These are phyloP conservation scores for Erannis defoliaria DNA, from an alignment of 2,888 invertebrate genomes.

Conservation along the genomic window DNA sequence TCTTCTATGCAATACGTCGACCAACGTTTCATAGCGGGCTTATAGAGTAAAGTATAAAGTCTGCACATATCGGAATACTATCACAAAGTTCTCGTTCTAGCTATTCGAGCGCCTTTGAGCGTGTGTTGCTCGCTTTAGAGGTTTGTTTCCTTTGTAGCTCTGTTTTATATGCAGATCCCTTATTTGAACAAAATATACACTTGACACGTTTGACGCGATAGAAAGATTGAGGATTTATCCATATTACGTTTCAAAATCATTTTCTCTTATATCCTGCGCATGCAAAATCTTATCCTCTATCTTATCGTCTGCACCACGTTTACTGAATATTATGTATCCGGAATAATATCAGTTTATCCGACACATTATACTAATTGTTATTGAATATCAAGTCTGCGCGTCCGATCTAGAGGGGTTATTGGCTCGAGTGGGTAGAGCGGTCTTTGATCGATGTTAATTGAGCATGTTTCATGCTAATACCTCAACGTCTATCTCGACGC, in stretches of 20 bases:
- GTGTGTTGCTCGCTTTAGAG: conserved; percentile 50
- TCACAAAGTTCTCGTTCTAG: conserved; percentile 50
- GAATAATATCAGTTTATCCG: background rate
- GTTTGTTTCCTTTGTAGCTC: conserved; percentile 54
- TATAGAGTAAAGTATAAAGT: conserved; percentile 34
- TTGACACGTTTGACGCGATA: conserved; percentile 55
- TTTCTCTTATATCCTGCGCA: background rate
- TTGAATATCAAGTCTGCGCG: conserved; percentile 29
- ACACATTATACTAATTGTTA: conserved; percentile 21
- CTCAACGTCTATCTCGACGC: conserved; percentile 23
- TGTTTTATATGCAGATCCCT: conserved; percentile 54
- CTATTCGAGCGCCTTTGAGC: conserved; percentile 56
- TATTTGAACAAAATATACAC: conserved; percentile 53
- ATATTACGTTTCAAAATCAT: conserved; percentile 12
- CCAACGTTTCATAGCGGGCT: conserved; percentile 39
- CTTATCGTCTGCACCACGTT: conserved; percentile 7
- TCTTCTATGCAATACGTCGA: conserved; percentile 41
- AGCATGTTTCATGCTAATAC: conserved; percentile 35
- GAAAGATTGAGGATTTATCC: conserved; percentile 17
- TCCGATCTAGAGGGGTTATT: conserved; percentile 37
- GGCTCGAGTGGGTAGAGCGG: conserved; percentile 30
- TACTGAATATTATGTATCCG: background rate
- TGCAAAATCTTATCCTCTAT: background rate
- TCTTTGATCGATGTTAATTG: conserved; percentile 44
- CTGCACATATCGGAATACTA: conserved; percentile 41